Evolutionary conservation across 2,797 vertebrate species (phyloP).

Genomic region (Pampus argenteus): DNA sequence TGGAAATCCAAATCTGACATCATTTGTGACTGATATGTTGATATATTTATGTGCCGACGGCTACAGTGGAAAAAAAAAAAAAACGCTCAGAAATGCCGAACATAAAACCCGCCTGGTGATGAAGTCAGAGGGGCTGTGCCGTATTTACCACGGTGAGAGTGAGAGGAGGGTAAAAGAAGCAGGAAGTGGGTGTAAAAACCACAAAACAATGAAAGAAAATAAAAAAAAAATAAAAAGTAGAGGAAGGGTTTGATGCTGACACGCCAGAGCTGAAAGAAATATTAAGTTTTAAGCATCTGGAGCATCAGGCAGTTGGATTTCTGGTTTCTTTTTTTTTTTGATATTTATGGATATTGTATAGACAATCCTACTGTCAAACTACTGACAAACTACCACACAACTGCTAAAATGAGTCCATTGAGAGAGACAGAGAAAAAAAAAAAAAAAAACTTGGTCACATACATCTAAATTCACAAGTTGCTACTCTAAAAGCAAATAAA

Average conservation of each 20-base stretch:
- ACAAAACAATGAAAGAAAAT: background rate
- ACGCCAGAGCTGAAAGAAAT: background rate
- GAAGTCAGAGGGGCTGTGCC: slow-evolving; percentile 20
- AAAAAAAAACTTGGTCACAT: slow-evolving; percentile 56
- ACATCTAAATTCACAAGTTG: slow-evolving; percentile 60
- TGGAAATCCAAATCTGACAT: slow-evolving; percentile 81
- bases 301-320: slow-evolving; percentile 25
- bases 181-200: slow-evolving; percentile 2
- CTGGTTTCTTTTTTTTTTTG: slow-evolving; percentile 15
- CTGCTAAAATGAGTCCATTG: slow-evolving; percentile 40
- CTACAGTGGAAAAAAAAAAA: slow-evolving; percentile 53
- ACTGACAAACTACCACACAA: slow-evolving; percentile 52
- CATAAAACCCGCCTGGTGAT: slow-evolving; percentile 9
- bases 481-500: slow-evolving; percentile 56
- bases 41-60: slow-evolving; percentile 72
- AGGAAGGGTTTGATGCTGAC: background rate
- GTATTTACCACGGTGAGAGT: slow-evolving; percentile 12
- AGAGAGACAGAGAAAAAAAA: slow-evolving; percentile 20
- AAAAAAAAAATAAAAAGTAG: background rate
- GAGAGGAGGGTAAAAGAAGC: background rate
- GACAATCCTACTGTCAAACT: slow-evolving; percentile 43
- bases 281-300: slow-evolving; percentile 20
- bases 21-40: slow-evolving; percentile 80
- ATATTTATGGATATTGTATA: slow-evolving; percentile 29
- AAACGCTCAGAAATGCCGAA: slow-evolving; percentile 37